Percentiles rank a stretch among this genome's conserved stretches.
Conservation (phyloP, 2,797 vertebrate genomes). For the Dermochelys coriacea region DNA sequence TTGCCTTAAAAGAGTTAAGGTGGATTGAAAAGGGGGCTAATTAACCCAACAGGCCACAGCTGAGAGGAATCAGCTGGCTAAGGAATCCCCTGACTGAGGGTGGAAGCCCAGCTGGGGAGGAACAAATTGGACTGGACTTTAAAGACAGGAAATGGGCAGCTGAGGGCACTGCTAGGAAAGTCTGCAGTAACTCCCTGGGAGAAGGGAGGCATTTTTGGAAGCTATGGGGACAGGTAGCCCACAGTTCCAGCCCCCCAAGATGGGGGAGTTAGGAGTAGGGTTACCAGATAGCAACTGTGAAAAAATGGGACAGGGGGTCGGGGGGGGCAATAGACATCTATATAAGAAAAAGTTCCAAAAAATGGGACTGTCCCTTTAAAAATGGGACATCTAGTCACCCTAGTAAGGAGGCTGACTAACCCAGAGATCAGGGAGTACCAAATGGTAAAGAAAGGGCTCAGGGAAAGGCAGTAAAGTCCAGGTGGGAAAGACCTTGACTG, state of each 20-base stretch:
- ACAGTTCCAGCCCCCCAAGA: neutral
- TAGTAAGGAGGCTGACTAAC: neutral
- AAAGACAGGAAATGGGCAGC: neutral
- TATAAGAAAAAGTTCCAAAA: too few species aligned
- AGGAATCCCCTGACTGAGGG: too few species aligned
- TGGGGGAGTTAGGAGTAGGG: neutral
- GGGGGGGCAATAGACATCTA: too few species aligned
- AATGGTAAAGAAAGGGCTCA: neutral
- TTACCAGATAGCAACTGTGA: too few species aligned
- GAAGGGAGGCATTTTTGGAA: neutral
- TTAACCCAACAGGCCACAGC: too few species aligned
- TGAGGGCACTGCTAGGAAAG: neutral
- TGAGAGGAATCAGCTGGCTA: too few species aligned
- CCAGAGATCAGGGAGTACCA: neutral
- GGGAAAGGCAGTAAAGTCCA: neutral
- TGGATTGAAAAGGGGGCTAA: too few species aligned
- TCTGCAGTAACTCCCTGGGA: neutral
- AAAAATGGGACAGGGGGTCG: too few species aligned
- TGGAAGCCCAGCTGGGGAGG: too few species aligned
- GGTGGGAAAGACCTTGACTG: neutral
- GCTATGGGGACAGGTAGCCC: neutral
- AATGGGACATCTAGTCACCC: too few species aligned
- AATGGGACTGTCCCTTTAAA: too few species aligned
- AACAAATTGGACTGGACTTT: neutral
- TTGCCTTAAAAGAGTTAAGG: too few species aligned